Percentiles rank a stretch among this genome's conserved stretches.
These are phyloP conservation scores for Itoplectis maculator DNA, from an alignment of 2,888 invertebrate genomes.

Conservation along the genomic window DNA sequence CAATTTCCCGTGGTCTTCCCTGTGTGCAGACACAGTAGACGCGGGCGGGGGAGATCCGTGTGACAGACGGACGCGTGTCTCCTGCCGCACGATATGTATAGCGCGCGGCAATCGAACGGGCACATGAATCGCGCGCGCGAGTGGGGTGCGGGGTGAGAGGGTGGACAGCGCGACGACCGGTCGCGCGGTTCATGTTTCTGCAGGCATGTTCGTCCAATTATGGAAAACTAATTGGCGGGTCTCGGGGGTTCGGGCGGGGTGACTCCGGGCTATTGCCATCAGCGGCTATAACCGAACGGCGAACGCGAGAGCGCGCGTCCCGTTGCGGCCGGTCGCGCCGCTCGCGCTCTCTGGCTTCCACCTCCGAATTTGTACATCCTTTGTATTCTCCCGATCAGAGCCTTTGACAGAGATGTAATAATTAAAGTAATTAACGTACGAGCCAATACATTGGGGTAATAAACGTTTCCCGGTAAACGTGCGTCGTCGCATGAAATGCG, in stretches of 20 bases:
- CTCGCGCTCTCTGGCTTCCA: background rate
- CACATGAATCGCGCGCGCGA: constrained; percentile 53
- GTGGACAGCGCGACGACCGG: constrained; percentile 57
- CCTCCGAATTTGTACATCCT: constrained; percentile 47
- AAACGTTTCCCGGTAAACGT: constrained; percentile 1
- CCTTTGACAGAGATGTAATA: constrained; percentile 82
- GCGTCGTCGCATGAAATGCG: background rate
- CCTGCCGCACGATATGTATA: constrained; percentile 19
- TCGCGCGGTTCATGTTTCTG: constrained; percentile 62
- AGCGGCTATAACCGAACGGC: constrained; percentile 21
- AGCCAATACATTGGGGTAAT: constrained; percentile 76
- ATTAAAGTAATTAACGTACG: constrained; percentile 83
- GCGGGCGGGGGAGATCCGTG: background rate
- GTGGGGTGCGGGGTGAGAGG: no score
- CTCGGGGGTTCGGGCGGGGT: constrained; percentile 43
- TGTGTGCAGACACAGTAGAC: background rate
- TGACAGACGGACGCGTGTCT: constrained; percentile 19
- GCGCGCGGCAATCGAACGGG: no score
- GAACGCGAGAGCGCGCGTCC: constrained; percentile 54
- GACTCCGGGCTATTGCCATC: constrained; percentile 57
- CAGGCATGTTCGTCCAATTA: constrained; percentile 82
- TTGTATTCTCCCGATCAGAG: constrained; percentile 75
- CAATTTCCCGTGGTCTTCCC: background rate
- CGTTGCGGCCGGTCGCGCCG: background rate
- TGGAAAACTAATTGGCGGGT: constrained; percentile 84